Base-by-base conservation (phyloP, 2,888 invertebrate genomes). In the Hydriomena furcata region DNA sequence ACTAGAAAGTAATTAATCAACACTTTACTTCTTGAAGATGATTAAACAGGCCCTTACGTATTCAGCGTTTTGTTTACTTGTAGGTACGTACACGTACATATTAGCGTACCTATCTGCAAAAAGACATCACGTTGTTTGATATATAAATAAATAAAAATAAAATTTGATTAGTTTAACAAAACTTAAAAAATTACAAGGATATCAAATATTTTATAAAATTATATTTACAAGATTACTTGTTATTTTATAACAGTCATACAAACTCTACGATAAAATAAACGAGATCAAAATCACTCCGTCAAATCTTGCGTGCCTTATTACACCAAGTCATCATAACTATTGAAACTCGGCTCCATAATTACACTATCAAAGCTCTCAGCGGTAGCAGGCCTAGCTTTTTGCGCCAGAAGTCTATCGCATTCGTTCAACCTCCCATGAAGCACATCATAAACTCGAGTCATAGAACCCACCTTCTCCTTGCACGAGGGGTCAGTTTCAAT, bases 401-500 rank as follows among this genome's bases (percentile, higher is more conserved):
- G 85, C 0, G 86, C 82, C 1, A 88, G 58, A n/a, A 86, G 55
- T 54, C 84, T 68, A 40, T 89, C 89, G 43, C 91, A 91, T 17
- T 86, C 87, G 17, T 85, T 90, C 24, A 91, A 65, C 7, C 82
- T 76, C 0, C 83, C 86, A 45, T 91, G 91, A 10, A 91, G 65
- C 0, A 84, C 79, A 27, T 91, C 85, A 36, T 91, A 91, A 0
- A 91, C 88, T 1, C 88, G 75, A 0, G 88, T 89, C 88, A 91
- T 87, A 0, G 90, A 90, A 0, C 84, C 81, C 0, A 91, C 91
- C 59, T 91, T 91, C 59, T 91, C 91, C 55, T 91, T 91, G 58
- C 90, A 90, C 0, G 85, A 68, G 0, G 89, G 89, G 59, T 91
- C 91, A 1, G 86, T 87, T 67, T 91, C 91, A 42, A 91, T 90